Evolutionary conservation across 1,140 invertebrate genomes (phyloP).

Genomic region (Trissolcus basalis): DNA sequence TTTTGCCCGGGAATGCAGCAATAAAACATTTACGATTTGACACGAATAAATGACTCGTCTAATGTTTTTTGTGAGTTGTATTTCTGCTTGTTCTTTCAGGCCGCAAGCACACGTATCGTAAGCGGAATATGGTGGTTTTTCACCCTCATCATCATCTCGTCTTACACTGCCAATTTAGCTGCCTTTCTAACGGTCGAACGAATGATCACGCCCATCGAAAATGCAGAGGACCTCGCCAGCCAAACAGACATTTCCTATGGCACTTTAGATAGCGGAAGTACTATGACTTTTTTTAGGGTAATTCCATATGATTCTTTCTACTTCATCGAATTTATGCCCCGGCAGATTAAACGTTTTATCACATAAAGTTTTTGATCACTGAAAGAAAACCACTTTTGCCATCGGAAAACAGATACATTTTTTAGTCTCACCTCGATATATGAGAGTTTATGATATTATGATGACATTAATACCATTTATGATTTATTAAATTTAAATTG

Average conservation of each 20-base stretch:
- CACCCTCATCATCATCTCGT: conserved; percentile 90
- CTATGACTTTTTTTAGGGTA: conserved; percentile 89
- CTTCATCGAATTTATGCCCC: background rate
- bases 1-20: too few relatives aligned
- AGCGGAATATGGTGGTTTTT: conserved; percentile 94
- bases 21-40: background rate
- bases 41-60: too few relatives aligned
- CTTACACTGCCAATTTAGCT: conserved; percentile 92
- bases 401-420: background rate
- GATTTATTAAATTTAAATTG: too few relatives aligned
- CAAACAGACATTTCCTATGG: conserved; percentile 91
- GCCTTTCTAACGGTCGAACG: conserved; percentile 91
- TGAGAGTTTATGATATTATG: too few relatives aligned
- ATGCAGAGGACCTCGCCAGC: conserved; percentile 87
- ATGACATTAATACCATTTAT: too few relatives aligned
- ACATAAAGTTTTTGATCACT: too few relatives aligned
- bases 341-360: too few relatives aligned
- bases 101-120: conserved; percentile 84
- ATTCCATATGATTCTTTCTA: conserved; percentile 32
- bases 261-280: conserved; percentile 85
- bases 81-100: conserved; percentile 66
- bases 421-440: too few relatives aligned
- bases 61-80: too few relatives aligned
- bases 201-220: conserved; percentile 91
- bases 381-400: too few relatives aligned